These are phyloP conservation scores for Meteorus colon DNA, from an alignment of 2,888 invertebrate species.

Conservation along the genomic window DNA sequence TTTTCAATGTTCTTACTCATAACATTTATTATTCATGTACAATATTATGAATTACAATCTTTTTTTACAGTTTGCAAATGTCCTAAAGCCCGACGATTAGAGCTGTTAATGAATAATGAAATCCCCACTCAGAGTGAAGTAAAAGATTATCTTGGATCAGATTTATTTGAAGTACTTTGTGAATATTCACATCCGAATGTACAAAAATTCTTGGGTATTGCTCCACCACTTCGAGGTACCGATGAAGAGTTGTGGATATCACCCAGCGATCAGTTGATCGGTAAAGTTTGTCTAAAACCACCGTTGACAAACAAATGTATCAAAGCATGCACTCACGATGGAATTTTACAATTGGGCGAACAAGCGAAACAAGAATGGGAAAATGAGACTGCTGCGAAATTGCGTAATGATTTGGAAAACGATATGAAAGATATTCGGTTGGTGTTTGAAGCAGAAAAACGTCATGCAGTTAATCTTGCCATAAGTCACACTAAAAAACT, in stretches of 20 bases:
- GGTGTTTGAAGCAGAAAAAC: conserved; percentile 61
- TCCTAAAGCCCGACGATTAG: conserved; percentile 44
- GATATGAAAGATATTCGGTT: conserved; percentile 54
- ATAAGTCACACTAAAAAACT: conserved; percentile 49
- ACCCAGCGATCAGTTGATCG: conserved; percentile 58
- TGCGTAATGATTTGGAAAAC: conserved; percentile 50
- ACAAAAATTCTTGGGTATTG: conserved; percentile 54
- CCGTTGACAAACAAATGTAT: conserved; percentile 50
- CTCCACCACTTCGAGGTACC: conserved; percentile 53
- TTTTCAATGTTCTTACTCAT: no score
- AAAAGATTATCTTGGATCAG: conserved; percentile 54
- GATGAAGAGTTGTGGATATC: conserved; percentile 56
- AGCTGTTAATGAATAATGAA: conserved; percentile 39
- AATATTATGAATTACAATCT: no score
- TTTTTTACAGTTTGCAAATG: conserved; percentile 31
- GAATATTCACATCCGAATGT: conserved; percentile 55
- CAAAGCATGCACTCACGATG: conserved; percentile 58
- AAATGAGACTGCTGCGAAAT: conserved; percentile 52
- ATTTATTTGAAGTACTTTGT: conserved; percentile 57
- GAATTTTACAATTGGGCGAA: conserved; percentile 59
- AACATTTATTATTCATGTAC: no score
- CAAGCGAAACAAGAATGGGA: conserved; percentile 53
- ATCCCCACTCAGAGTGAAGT: conserved; percentile 56
- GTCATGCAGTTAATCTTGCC: conserved; percentile 52
- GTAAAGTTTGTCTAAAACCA: conserved; percentile 49